A percentile compares a stretch with the other conserved stretches of the same genome.
Evolutionary conservation across 2,797 vertebrate species (phyloP).

Genomic region (Chaetodon trifasciatus): DNA sequence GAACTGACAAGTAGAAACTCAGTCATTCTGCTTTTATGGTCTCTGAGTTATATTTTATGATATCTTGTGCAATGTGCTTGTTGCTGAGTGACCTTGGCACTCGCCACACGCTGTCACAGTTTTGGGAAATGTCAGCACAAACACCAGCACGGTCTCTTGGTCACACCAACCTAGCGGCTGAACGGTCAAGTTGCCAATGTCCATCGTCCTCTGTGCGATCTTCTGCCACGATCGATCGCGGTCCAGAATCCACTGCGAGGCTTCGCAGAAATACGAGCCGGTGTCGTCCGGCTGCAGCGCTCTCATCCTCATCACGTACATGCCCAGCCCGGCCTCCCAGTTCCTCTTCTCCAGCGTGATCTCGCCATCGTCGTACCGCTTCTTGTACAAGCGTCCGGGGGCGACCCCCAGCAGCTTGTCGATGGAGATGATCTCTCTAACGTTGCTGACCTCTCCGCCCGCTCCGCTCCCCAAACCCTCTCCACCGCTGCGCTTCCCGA

Average conservation of each 20-base stretch:
- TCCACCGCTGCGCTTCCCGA: conserved; percentile 78
- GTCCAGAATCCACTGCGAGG: conserved; percentile 91
- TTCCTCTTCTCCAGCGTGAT: conserved; percentile 88
- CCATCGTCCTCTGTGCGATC: conserved; percentile 88
- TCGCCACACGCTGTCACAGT: background rate
- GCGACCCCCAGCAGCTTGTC: conserved; percentile 84
- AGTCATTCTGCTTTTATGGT: conserved; percentile 17
- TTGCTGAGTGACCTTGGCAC: background rate
- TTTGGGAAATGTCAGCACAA: background rate
- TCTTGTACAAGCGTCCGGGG: conserved; percentile 79
- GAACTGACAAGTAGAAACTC: conserved; percentile 19
- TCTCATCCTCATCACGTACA: conserved; percentile 87
- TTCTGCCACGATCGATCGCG: conserved; percentile 89
- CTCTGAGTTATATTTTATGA: background rate
- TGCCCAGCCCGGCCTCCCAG: conserved; percentile 73
- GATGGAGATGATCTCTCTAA: conserved; percentile 88
- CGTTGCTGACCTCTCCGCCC: conserved; percentile 76
- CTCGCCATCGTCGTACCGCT: conserved; percentile 84
- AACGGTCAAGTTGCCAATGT: conserved; percentile 89
- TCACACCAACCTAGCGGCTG: conserved; percentile 87
- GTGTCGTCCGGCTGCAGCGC: conserved; percentile 83
- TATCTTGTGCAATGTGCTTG: background rate
- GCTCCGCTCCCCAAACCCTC: conserved; percentile 32
- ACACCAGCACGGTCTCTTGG: background rate
- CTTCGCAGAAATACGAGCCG: conserved; percentile 90